Conservation (phyloP, 37 sponge, comb jelly and placozoan genomes). For the Chondrilla cf. caribensis region DNA sequence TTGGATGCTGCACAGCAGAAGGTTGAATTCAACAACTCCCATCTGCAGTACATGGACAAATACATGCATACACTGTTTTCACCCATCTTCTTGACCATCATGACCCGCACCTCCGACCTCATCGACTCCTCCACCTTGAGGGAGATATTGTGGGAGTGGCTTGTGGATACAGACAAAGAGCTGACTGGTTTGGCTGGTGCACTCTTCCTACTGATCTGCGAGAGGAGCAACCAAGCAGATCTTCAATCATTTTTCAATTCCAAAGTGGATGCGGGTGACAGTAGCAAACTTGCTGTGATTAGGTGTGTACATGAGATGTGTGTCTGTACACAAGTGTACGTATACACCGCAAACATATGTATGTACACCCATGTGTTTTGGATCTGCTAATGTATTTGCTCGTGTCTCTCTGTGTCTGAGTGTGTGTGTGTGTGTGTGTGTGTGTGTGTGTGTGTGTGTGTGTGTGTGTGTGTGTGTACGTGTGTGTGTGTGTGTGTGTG, state of each 20-base stretch:
- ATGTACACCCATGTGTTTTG: too few relatives aligned
- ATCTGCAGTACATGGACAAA: background rate
- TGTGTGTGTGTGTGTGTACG: too few relatives aligned
- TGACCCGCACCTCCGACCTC: background rate
- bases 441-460: too few relatives aligned
- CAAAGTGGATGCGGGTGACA: background rate
- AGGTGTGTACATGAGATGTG: background rate
- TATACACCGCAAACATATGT: too few relatives aligned
- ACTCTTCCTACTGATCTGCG: constrained; percentile 54
- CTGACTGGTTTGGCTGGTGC: constrained; percentile 45
- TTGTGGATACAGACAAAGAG: constrained; percentile 55
- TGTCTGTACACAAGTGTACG: background rate
- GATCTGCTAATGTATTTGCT: too few relatives aligned
- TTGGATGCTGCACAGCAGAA: too few relatives aligned
- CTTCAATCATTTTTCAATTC: background rate
- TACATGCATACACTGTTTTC: constrained; percentile 3
- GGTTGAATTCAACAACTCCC: background rate
- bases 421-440: too few relatives aligned
- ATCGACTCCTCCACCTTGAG: background rate
- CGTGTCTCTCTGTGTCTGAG: too few relatives aligned
- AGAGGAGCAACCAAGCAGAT: constrained; percentile 12
- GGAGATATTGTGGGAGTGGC: constrained; percentile 42
- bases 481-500: too few relatives aligned
- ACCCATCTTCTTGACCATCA: background rate
- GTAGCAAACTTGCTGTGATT: too few relatives aligned